Evolutionary conservation across 2,113 vertebrate genomes (phyloP).

Genomic region (Pedetes capensis): DNA sequence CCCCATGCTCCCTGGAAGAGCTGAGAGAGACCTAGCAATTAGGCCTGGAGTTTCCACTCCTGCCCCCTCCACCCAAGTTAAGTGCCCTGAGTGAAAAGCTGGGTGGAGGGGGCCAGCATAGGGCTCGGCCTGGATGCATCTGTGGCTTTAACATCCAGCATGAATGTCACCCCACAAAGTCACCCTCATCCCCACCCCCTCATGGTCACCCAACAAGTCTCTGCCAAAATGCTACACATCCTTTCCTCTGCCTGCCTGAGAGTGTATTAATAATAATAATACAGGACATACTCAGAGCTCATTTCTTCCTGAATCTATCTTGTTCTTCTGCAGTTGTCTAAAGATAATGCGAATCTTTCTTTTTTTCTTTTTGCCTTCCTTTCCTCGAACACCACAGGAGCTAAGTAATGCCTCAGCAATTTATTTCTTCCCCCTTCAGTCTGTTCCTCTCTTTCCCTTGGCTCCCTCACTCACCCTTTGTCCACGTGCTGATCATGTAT

Average conservation of each 20-base stretch:
- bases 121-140: background rate
- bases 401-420: background rate
- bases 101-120: background rate
- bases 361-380: background rate
- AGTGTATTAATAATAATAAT: background rate
- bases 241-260: background rate
- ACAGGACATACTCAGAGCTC: background rate
- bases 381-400: background rate
- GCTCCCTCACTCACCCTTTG: background rate
- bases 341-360: background rate
- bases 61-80: slow-evolving; percentile 53
- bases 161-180: background rate
- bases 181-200: background rate
- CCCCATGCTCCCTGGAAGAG: slow-evolving; percentile 81
- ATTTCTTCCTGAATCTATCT: background rate
- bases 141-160: background rate
- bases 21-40: slow-evolving; percentile 75
- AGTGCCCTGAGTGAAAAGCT: background rate
- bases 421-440: background rate
- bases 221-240: background rate
- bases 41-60: slow-evolving; percentile 73
- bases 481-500: background rate
- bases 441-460: background rate
- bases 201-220: background rate
- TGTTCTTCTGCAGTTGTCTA: background rate